Conservation (phyloP, 1,140 invertebrate genomes). For the Dysdera silvatica region DNA sequence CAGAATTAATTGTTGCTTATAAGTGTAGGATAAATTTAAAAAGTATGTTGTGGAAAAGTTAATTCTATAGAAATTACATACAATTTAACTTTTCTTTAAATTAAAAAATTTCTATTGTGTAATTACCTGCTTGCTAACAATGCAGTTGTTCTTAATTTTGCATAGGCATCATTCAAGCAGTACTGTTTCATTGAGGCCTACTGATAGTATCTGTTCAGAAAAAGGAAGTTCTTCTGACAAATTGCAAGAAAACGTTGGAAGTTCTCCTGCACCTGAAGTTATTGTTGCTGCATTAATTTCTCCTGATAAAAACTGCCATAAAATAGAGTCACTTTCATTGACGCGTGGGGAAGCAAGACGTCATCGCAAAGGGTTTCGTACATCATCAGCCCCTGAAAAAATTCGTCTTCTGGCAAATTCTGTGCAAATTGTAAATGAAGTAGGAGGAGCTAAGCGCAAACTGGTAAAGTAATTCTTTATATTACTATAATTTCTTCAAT, state of each 20-base stretch:
- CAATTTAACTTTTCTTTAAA: too few species aligned
- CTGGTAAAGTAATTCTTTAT: too few species aligned
- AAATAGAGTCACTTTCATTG: slow-evolving; percentile 20
- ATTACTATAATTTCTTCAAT: too few species aligned
- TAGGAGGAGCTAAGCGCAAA: slow-evolving; percentile 17
- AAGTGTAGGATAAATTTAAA: too few species aligned
- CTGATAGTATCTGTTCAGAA: not conserved
- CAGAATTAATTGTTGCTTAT: too few species aligned
- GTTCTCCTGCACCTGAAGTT: slow-evolving; percentile 18
- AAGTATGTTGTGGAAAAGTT: too few species aligned
- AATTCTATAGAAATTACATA: too few species aligned
- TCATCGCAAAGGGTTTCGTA: slow-evolving; percentile 22
- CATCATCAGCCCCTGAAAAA: slow-evolving; percentile 27
- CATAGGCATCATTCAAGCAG: slow-evolving; percentile 20
- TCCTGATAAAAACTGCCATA: slow-evolving; percentile 13
- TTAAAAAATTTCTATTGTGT: too few species aligned
- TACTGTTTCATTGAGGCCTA: slow-evolving; percentile 8
- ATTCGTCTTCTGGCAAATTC: slow-evolving; percentile 24
- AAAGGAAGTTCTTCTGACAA: slow-evolving; percentile 11
- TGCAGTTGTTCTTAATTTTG: too few species aligned
- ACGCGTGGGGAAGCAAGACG: slow-evolving; percentile 17
- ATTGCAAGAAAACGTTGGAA: not conserved
- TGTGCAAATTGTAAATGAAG: slow-evolving; percentile 26
- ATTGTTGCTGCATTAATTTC: slow-evolving; percentile 6
- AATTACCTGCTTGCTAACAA: too few species aligned